phyloP scores from a whole-genome alignment of 2,113 vertebrate genomes.

The Siniperca knerii region DNA sequence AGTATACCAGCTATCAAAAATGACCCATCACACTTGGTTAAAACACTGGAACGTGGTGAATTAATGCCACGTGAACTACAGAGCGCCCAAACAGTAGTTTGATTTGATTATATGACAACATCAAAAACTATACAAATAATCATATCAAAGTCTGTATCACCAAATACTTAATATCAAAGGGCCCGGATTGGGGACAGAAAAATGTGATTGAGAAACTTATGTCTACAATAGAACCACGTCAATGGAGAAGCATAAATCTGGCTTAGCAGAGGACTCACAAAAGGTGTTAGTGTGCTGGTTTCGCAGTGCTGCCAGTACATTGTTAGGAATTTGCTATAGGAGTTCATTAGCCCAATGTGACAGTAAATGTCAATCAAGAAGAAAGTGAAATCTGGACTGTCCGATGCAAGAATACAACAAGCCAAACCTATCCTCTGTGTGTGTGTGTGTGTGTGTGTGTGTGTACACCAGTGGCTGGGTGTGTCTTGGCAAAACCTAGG shows the following conservation, averaged over 20 bases:
- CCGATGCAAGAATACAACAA: not conserved
- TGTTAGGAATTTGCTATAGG: too few relatives aligned
- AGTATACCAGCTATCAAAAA: not conserved
- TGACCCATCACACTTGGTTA: not conserved
- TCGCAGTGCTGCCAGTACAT: not conserved
- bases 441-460: too few relatives aligned
- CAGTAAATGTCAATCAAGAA: not conserved
- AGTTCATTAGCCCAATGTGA: not conserved
- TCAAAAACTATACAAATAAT: not conserved
- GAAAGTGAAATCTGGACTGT: not conserved
- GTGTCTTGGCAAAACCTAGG: conserved; percentile 43
- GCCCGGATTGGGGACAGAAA: not conserved
- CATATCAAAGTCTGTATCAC: not conserved
- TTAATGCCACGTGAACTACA: not conserved
- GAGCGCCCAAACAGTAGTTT: not conserved
- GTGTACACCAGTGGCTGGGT: conserved; percentile 1
- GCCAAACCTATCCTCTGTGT: not conserved
- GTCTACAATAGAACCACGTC: not conserved
- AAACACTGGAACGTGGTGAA: not conserved
- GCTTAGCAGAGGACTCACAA: not conserved
- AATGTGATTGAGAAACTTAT: not conserved
- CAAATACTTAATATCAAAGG: not conserved
- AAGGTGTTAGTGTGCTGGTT: not conserved
- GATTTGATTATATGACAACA: not conserved
- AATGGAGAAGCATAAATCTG: not conserved